These are phyloP conservation scores for Parus major DNA, from an alignment of 2,113 vertebrate species.

Conservation along the genomic window DNA sequence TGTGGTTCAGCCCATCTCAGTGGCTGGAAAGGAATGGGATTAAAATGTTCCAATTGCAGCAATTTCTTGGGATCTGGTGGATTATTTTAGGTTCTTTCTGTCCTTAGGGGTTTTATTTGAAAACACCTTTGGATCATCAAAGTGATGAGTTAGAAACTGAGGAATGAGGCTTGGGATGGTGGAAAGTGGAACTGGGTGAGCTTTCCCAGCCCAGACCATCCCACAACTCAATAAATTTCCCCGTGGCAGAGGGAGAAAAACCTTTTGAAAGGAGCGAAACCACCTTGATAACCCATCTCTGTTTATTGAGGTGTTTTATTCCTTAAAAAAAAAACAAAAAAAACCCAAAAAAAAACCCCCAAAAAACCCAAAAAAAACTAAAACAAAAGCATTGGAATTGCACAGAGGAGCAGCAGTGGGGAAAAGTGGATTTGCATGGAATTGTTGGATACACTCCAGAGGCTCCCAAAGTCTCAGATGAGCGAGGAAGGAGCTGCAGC, in stretches of 20 bases:
- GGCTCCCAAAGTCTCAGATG: not conserved
- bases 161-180: not conserved
- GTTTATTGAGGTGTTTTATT: not conserved
- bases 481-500: not conserved
- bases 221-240: not conserved
- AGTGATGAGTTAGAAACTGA: not conserved
- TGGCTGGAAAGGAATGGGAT: not conserved
- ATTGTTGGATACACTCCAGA: conserved; percentile 28
- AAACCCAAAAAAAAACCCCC: not conserved
- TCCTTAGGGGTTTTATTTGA: not conserved
- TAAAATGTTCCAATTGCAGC: not conserved
- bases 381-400: not conserved
- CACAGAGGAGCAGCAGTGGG: not conserved
- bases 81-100: not conserved
- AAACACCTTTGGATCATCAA: not conserved
- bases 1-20: not conserved
- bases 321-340: not conserved
- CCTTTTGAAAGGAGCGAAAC: not conserved
- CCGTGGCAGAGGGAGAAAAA: not conserved
- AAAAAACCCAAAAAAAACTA: no score
- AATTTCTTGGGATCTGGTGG: accelerated
- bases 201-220: not conserved
- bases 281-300: accelerated
- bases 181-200: not conserved
- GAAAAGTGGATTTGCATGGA: conserved; percentile 11